Conservation (phyloP, 2,797 vertebrate genomes). For the Bradypus variegatus region DNA sequence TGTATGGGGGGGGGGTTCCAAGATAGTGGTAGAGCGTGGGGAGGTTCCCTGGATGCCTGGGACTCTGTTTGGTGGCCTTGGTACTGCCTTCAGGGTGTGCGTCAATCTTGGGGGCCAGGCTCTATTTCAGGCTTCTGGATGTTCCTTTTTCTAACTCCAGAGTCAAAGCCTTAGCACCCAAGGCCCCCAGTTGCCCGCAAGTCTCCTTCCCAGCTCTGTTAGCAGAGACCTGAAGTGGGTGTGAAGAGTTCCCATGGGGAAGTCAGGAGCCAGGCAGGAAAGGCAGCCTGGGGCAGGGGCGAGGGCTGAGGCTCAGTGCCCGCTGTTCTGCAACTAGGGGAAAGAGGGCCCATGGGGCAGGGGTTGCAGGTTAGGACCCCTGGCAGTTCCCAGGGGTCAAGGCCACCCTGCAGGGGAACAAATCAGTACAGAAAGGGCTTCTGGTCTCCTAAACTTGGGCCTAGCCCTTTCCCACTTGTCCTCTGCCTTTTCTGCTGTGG, state of each 20-base stretch:
- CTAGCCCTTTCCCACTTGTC: fast-evolving
- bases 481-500: not conserved
- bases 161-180: not conserved
- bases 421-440: not conserved
- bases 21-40: not conserved
- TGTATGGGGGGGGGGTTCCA: not conserved
- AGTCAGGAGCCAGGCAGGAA: not conserved
- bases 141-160: not conserved
- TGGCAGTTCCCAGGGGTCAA: not conserved
- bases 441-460: not conserved
- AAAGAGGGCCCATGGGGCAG: not conserved
- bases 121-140: not conserved
- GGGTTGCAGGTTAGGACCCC: not conserved
- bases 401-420: not conserved
- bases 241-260: not conserved
- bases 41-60: not conserved
- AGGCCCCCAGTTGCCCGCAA: not conserved
- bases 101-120: not conserved
- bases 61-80: conserved; percentile 12
- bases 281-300: not conserved
- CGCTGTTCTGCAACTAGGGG: no score
- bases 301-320: not conserved
- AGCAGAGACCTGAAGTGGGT: not conserved
- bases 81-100: conserved; percentile 21
- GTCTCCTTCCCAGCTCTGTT: not conserved